These are phyloP conservation scores for Darevskia mixta DNA, from an alignment of 2,797 vertebrate genomes.

Conservation along the genomic window DNA sequence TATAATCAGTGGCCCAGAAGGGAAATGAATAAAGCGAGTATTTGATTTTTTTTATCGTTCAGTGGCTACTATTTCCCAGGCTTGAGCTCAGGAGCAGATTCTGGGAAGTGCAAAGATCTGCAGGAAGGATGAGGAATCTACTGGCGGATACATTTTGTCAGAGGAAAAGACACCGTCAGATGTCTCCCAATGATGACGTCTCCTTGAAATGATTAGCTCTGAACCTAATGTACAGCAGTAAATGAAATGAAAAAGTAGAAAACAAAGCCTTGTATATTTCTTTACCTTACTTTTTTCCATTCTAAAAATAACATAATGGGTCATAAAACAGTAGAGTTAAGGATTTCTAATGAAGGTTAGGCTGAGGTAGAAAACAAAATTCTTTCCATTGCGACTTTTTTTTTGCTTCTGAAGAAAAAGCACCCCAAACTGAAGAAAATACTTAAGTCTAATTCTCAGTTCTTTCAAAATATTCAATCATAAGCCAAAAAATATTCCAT, in stretches of 20 bases:
- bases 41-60: slow-evolving; percentile 75
- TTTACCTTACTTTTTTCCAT: neutral
- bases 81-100: slow-evolving; percentile 60
- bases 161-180: no score
- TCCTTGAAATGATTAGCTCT: slow-evolving; percentile 33
- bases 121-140: no score
- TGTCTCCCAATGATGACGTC: no score
- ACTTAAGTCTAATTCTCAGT: neutral
- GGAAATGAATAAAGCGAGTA: slow-evolving; percentile 63
- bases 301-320: neutral
- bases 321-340: neutral
- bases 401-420: neutral
- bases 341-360: neutral
- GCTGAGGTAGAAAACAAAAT: neutral
- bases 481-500: neutral
- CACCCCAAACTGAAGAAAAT: neutral
- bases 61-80: slow-evolving; percentile 77
- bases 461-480: slow-evolving; percentile 25
- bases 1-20: slow-evolving; percentile 57
- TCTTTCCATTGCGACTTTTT: neutral
- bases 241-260: neutral
- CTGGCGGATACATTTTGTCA: no score
- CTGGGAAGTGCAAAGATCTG: no score
- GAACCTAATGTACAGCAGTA: slow-evolving; percentile 11
- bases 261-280: neutral